Evolutionary conservation across 2,113 vertebrate genomes (phyloP), one percentile per base, ranked within the genome.

Genomic region (Pao palembangensis): DNA sequence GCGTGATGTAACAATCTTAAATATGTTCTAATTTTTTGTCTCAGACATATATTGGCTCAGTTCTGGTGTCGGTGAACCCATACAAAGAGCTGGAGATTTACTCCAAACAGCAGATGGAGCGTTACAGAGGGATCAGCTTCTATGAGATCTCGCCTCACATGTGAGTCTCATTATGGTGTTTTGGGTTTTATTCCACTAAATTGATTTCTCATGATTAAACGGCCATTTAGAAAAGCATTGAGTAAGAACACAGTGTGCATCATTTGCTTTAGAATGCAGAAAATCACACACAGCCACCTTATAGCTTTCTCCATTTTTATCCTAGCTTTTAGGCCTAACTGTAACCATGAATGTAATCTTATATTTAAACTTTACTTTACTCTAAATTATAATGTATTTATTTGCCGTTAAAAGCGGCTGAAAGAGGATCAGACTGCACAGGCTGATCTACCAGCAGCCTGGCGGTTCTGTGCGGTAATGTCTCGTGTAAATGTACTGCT

Each of bases 111-210:
- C 95, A 98, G 88, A 98, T 99, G 96, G 95, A 98, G 51, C 93
- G 96, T 3, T 98, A 99, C 89, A 90, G 93, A 34, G 97, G 97
- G 0, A 94, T 99, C 89, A 96, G 94, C 89, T 98, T 98, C 90
- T 99, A 98, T 5, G 96, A 98, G 86, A 96, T 98, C 52, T 96
- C 96, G 2, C 97, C 97, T 79, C 97, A 99, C 89, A 95, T 99
- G 97, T 99, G 88, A 95, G 95, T 93, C 66, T 51, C 54, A n/a
- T 42, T 16, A 14, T 5, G 6, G 3, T 1, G 8, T 48, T 13
- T 53, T 8, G 3, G 14, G 38, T 14, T 41, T 51, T 17, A 16
- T 54, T 41, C 2, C 8, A 18, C n/a, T 14, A 18, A 28, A 50
- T 3, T n/a, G 21, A 19, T 44, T 21, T 6, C 10, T 47, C 38